Evolutionary conservation across 2,888 invertebrate species (phyloP), one percentile per base, ranked within the genome.

Genomic region (Tinea trinotella): DNA sequence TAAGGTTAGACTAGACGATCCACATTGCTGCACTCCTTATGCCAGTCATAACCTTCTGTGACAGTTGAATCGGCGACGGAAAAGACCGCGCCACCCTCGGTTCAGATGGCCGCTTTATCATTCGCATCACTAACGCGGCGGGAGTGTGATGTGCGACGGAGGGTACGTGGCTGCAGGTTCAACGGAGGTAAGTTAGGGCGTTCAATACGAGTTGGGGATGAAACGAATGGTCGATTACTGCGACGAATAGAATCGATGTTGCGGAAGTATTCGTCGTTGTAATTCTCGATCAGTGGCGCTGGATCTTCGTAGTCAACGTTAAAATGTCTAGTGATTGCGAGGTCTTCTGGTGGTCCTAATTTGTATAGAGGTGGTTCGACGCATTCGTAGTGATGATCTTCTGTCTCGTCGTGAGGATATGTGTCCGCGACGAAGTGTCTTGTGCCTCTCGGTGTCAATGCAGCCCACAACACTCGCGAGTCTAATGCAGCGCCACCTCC

Each of bases 291-390:
- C 53, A 92, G 68, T 0, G 93, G 91, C 0, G 92, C 92, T 2
- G 93, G 91, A 64, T 94, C 94, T 71, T 93, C 93, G 68, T 92
- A 92, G 61, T 95, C 94, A 52, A 93, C 93, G 71, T 93, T 93
- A 71, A 93, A 91, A 71, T 93, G 93, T 22, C 92, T 91, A 55
- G 91, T 91, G 67, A 94, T 94, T 0, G 78, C 68, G 17, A 85
- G 58, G 59, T 86, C 85, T 60, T 86, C 86, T 0, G 84, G 85
- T 1, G 79, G 84, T 2, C 76, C 86, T 17, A 81, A 80, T 59
- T 82, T 87, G 71, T 79, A 88, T 1, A 83, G 82, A 0, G 87
- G 79, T 0, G 86, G 85, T 57, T 92, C 92, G 0, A 92, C 90
- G 56, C 91, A 90, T 66, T 92, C 92, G 70, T 92, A 92, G 68